Percentiles rank a stretch among this genome's conserved stretches.
Evolutionary conservation across 2,113 vertebrate genomes (phyloP).

Genomic region (Equus quagga): DNA sequence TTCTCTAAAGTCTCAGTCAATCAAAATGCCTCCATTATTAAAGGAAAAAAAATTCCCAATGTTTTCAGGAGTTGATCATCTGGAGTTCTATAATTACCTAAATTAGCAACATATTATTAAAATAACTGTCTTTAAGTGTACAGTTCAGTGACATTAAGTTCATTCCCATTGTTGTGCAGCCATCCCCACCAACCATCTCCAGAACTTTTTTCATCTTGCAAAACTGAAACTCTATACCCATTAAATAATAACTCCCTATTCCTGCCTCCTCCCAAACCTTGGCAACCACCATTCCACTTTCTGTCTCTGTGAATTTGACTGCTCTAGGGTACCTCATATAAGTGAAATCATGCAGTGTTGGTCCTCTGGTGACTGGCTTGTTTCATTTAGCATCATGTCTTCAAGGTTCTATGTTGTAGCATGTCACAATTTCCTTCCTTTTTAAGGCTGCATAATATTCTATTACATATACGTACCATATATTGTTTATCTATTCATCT

Average conservation of each 20-base stretch:
- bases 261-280: rapidly evolving
- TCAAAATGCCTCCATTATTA: not conserved
- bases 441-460: not conserved
- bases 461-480: not conserved
- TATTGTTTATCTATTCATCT: not conserved
- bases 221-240: not conserved
- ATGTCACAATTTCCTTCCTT: not conserved
- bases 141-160: not conserved
- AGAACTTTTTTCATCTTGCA: not conserved
- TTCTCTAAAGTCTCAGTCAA: not conserved
- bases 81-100: not conserved
- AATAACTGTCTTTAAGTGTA: not conserved
- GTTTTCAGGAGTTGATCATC: not conserved
- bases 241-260: not conserved
- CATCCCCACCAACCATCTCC: not conserved
- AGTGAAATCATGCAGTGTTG: not conserved
- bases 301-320: not conserved
- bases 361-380: not conserved
- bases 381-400: not conserved
- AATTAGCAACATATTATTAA: not conserved
- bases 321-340: not conserved
- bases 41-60: not conserved
- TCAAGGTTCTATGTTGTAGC: not conserved
- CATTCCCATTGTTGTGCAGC: not conserved
- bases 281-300: not conserved